phyloP scores from a whole-genome alignment of 2,797 vertebrate genomes.

The Channa striata region DNA sequence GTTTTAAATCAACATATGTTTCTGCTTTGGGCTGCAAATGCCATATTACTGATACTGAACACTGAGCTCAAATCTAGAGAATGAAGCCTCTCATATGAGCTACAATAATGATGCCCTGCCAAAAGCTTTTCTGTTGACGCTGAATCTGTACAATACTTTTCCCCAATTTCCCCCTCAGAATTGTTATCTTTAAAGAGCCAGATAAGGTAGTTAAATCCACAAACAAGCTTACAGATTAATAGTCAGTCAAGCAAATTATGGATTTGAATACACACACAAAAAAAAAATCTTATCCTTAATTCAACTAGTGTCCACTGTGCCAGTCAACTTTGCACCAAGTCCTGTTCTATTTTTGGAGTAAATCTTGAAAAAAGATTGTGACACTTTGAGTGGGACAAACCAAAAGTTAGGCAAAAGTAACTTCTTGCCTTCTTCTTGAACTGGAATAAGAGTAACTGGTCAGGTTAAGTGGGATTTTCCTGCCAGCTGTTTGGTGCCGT shows the following conservation, averaged over 20 bases:
- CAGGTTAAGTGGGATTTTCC: constrained; percentile 39
- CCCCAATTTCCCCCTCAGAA: constrained; percentile 10
- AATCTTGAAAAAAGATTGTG: background rate
- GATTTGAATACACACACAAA: constrained; percentile 4
- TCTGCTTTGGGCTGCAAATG: constrained; percentile 4
- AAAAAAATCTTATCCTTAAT: background rate
- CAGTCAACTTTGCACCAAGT: background rate
- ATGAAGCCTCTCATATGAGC: constrained; percentile 10
- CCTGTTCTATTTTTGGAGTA: background rate
- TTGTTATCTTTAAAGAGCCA: constrained; percentile 15
- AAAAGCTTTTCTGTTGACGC: constrained; percentile 13
- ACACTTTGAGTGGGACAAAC: constrained; percentile 5
- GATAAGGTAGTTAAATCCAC: background rate
- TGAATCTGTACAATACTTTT: constrained; percentile 19
- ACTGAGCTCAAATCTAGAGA: constrained; percentile 22
- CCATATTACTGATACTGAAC: constrained; percentile 22
- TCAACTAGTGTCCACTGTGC: background rate
- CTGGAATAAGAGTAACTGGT: constrained; percentile 10
- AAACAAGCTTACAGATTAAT: background rate
- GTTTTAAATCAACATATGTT: constrained; percentile 29
- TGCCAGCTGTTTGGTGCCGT: constrained; percentile 43
- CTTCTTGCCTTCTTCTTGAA: constrained; percentile 25
- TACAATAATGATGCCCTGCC: constrained; percentile 13
- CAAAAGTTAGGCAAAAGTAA: constrained; percentile 1
- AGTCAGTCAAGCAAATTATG: constrained; percentile 20